phyloP scores from a whole-genome alignment of 2,888 invertebrate species.

The Ferrisia virgata region DNA sequence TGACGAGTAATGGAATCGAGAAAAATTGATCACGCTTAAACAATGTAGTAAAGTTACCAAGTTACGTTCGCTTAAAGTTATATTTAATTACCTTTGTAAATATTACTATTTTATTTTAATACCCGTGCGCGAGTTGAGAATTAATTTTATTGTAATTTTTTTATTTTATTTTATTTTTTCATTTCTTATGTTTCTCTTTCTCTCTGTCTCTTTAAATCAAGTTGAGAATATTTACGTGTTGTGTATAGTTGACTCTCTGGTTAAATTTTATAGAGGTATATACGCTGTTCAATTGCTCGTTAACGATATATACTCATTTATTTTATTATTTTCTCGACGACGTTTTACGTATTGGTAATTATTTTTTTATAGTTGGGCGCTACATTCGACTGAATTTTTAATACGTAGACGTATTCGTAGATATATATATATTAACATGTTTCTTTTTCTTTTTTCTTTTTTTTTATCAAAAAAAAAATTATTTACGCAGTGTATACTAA shows the following conservation, averaged over 20 bases:
- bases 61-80: slow-evolving; percentile 6
- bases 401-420: neutral
- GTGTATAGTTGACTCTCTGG: neutral
- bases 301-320: neutral
- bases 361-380: slow-evolving; percentile 4
- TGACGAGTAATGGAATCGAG: neutral
- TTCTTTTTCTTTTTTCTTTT: neutral
- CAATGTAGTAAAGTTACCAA: slow-evolving; percentile 17
- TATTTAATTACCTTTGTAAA: neutral
- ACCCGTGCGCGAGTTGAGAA: neutral
- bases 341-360: neutral
- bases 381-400: slow-evolving; percentile 9
- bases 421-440: neutral
- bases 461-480: neutral
- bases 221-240: neutral
- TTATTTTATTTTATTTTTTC: neutral
- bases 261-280: neutral
- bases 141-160: neutral
- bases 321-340: neutral
- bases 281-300: slow-evolving; percentile 8
- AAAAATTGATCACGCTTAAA: neutral
- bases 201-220: neutral
- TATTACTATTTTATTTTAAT: neutral
- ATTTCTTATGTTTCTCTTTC: too few relatives aligned
- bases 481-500: neutral